A percentile compares a stretch with the other conserved stretches of the same genome.
Evolutionary conservation across 1,140 invertebrate species (phyloP).

Genomic region (Streblospio benedicti): DNA sequence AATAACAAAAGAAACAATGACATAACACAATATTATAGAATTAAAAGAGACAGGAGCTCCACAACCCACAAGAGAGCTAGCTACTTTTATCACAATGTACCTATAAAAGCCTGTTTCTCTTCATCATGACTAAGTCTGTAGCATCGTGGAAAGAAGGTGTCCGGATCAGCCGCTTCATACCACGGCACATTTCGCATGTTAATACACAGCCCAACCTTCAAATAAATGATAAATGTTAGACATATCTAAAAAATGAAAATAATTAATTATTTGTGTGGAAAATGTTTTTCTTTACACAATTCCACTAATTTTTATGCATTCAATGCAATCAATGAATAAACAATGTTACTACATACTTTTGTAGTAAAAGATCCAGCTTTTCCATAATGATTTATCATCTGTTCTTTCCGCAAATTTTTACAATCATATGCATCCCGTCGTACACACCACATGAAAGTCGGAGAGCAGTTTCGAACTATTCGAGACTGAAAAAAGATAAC

Average conservation of each 20-base stretch:
- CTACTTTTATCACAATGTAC: too few relatives aligned
- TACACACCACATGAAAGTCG: conserved; percentile 81
- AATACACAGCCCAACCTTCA: conserved; percentile 58
- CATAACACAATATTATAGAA: too few relatives aligned
- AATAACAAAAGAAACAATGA: too few relatives aligned
- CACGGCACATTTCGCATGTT: conserved; percentile 79
- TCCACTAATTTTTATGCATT: too few relatives aligned
- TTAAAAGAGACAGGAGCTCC: too few relatives aligned
- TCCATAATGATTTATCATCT: conserved; percentile 67
- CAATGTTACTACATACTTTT: too few relatives aligned
- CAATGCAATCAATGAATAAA: too few relatives aligned
- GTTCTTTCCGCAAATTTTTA: conserved; percentile 56
- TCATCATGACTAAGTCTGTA: conserved; percentile 64
- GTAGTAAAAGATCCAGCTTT: conserved; percentile 73
- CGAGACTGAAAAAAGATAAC: conserved; percentile 35
- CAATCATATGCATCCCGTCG: conserved; percentile 69
- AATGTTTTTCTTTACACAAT: too few relatives aligned
- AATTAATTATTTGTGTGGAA: too few relatives aligned
- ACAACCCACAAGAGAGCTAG: too few relatives aligned
- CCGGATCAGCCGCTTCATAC: conserved; percentile 71
- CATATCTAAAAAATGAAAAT: background rate
- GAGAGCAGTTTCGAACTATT: conserved; percentile 50
- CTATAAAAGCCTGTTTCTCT: conserved; percentile 73
- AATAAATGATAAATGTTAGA: background rate
- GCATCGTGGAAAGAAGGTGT: conserved; percentile 75